Percentiles rank a stretch among this genome's conserved stretches.
These are phyloP conservation scores for Zosterops borbonicus DNA, from an alignment of 2,113 vertebrate genomes.

Conservation along the genomic window DNA sequence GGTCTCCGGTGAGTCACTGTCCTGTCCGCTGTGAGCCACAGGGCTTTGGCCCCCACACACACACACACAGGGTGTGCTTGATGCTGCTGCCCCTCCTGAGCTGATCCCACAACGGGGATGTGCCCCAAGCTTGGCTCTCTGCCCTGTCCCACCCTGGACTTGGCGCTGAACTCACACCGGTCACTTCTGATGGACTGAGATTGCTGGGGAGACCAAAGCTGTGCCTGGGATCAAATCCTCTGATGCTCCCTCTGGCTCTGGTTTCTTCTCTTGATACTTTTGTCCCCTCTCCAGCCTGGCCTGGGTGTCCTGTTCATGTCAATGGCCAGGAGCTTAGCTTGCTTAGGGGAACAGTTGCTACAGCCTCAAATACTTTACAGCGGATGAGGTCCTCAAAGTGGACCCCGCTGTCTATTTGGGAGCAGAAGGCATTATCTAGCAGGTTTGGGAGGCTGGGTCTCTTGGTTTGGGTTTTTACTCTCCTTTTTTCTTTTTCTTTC, in stretches of 20 bases:
- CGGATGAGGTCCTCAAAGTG: background rate
- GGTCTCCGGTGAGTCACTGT: slow-evolving; percentile 79
- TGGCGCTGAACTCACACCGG: rapidly evolving
- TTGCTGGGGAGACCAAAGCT: background rate
- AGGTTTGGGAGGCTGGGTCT: background rate
- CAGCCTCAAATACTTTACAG: background rate
- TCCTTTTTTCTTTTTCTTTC: background rate
- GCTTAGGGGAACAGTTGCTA: background rate
- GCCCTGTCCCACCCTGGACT: background rate
- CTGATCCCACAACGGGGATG: background rate
- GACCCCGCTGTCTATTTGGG: background rate
- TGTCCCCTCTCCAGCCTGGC: background rate
- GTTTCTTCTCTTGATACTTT: background rate
- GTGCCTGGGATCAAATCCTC: background rate
- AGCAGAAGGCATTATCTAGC: background rate
- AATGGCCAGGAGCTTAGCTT: background rate
- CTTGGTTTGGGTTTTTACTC: background rate
- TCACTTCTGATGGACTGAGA: background rate
- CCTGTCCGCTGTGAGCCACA: rapidly evolving
- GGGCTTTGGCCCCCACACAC: background rate
- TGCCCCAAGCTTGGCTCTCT: background rate
- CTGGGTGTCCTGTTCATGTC: background rate
- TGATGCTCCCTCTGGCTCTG: background rate
- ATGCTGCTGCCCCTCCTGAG: background rate
- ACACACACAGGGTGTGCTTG: background rate